Base-by-base conservation (phyloP, 2,113 vertebrate species). In the Carassius carassius region DNA sequence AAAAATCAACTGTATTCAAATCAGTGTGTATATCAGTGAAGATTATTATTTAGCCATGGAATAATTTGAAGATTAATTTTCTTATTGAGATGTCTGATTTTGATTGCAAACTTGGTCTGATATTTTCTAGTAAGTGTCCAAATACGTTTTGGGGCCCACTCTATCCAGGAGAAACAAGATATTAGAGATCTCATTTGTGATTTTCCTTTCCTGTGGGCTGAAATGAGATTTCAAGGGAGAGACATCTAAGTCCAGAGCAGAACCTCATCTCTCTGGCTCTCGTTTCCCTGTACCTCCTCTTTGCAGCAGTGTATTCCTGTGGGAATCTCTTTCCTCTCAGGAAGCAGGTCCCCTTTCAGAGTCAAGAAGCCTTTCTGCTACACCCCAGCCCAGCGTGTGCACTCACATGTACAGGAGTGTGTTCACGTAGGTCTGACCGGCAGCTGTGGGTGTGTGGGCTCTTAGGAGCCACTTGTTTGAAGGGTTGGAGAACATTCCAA, bases 291-390 rank as follows among this genome's bases (percentile, higher is more conserved):
- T 78, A 76, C 75, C 58, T 80, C 60, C 44, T 78, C 16, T 76
- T 14, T 21, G 35, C 44, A 35, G 80, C 62, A 29, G n/a, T 41
- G 23, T 78, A 54, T 74, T 89, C 90, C 85, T 74, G 69, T 21
- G 87, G 88, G 90, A 86, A 87, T 77, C 63, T 54, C 81, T 86
- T 89, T 89, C 89, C 90, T 89, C 84, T 81, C 88, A 87, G 88
- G 81, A 90, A 87, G 77, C 60, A 78, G 84, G 51, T 89, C 84
- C 54, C 44, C 78, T 88, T 87, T 86, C 84, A 88, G 72, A 85
- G 87, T 90, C 88, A 90, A 88, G 84, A 88, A 81, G 70, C 75
- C 70, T 80, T 77, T 83, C 83, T 60, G 32, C 54, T 82, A 17
- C 65, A 23, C 47, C 35, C 67, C 67, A 78, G 32, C 62, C 83